Conservation (phyloP, 2,888 invertebrate species). For the Synanthedon vespiformis region DNA sequence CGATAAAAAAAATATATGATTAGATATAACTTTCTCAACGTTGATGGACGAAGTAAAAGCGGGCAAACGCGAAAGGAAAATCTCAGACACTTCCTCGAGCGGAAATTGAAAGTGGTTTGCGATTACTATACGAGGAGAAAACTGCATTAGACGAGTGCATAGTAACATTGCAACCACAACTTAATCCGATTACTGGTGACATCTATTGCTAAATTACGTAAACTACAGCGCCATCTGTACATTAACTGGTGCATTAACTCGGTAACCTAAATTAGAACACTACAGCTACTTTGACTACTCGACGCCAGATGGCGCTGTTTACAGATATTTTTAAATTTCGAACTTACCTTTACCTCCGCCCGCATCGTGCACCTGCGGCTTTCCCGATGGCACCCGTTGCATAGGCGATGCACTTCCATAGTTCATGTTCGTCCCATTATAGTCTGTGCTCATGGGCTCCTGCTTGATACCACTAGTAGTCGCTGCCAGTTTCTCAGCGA, state of each 20-base stretch:
- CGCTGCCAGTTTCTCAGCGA: constrained; percentile 86
- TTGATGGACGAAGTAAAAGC: constrained; percentile 42
- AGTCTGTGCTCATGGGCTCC: constrained; percentile 62
- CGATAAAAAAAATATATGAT: not conserved
- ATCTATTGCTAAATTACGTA: not conserved
- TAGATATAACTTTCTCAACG: constrained; percentile 3
- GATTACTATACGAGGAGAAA: constrained; percentile 49
- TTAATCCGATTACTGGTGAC: not conserved
- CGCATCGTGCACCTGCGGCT: constrained; percentile 64
- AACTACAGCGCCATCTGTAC: not conserved
- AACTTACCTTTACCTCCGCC: constrained; percentile 69
- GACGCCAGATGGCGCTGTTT: constrained; percentile 22
- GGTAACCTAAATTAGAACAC: too few species aligned
- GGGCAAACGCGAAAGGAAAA: constrained; percentile 55
- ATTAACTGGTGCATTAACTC: not conserved
- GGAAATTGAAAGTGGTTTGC: constrained; percentile 64
- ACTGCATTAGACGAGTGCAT: constrained; percentile 24
- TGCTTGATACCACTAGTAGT: constrained; percentile 75
- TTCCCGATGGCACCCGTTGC: constrained; percentile 66
- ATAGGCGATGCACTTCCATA: constrained; percentile 63
- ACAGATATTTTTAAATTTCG: constrained; percentile 11
- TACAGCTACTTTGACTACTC: constrained; percentile 17
- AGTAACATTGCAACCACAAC: not conserved
- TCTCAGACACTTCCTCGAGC: constrained; percentile 56
- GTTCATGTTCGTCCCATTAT: constrained; percentile 63